These are phyloP conservation scores for Periophthalmus magnuspinnatus DNA, from an alignment of 2,797 vertebrate species.

Conservation along the genomic window DNA sequence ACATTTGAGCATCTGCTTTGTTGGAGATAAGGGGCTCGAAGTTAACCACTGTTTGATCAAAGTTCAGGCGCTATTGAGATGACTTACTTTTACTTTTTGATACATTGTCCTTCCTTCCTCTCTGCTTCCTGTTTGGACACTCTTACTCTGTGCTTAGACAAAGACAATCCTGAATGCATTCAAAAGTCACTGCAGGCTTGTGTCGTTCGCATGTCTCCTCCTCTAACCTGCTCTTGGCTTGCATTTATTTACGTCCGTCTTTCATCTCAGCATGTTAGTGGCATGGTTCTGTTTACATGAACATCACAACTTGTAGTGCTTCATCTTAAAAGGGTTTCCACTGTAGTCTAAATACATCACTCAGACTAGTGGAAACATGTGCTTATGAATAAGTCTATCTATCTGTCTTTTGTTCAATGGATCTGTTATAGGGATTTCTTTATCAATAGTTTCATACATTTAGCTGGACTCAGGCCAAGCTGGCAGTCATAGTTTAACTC, in stretches of 20 bases:
- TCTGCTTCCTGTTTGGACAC: slow-evolving; percentile 28
- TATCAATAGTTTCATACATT: slow-evolving; percentile 10
- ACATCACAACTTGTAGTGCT: slow-evolving; percentile 14
- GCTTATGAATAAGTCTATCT: neutral
- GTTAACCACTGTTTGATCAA: slow-evolving; percentile 59
- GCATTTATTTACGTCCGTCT: slow-evolving; percentile 24
- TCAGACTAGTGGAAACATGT: slow-evolving; percentile 4
- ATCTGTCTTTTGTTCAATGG: neutral
- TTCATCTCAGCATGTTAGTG: slow-evolving; percentile 27
- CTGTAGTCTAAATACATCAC: neutral
- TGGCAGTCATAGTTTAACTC: slow-evolving; percentile 11
- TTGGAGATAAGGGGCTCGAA: slow-evolving; percentile 61
- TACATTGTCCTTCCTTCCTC: slow-evolving; percentile 26
- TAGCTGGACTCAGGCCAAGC: slow-evolving; percentile 17
- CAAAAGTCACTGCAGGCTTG: slow-evolving; percentile 16
- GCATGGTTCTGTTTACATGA: slow-evolving; percentile 14
- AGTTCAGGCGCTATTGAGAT: slow-evolving; percentile 42
- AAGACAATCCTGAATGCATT: slow-evolving; percentile 11
- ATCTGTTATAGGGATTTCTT: neutral
- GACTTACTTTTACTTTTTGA: slow-evolving; percentile 29
- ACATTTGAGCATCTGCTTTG: slow-evolving; percentile 67
- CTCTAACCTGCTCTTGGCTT: slow-evolving; percentile 36
- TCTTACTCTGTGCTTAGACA: slow-evolving; percentile 27
- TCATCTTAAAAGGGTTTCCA: neutral
- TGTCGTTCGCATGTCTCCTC: slow-evolving; percentile 15